Conservation (phyloP, 2,888 invertebrate genomes). For the Heteromurus nitidus region DNA sequence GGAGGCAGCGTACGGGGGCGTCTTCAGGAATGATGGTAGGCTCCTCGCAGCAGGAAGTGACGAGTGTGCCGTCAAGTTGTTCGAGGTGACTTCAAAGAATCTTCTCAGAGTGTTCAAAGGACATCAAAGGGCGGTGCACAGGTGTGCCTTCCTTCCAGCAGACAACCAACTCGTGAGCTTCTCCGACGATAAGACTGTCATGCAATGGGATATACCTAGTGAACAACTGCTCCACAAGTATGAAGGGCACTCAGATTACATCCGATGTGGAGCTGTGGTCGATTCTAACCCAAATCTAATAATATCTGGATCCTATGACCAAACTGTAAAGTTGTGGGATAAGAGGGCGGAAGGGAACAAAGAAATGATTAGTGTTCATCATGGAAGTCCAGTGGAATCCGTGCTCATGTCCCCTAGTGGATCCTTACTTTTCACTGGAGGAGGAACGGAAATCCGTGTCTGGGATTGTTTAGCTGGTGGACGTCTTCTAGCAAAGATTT, state of each 20-base stretch:
- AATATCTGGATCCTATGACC: constrained; percentile 92
- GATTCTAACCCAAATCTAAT: constrained; percentile 81
- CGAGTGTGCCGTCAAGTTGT: constrained; percentile 89
- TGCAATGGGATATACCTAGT: constrained; percentile 93
- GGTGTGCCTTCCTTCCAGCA: constrained; percentile 87
- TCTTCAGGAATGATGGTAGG: constrained; percentile 87
- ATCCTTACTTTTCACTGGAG: constrained; percentile 92
- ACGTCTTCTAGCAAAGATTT: constrained; percentile 87
- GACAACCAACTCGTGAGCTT: constrained; percentile 88
- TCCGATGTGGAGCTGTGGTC: constrained; percentile 77
- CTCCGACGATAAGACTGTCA: constrained; percentile 91
- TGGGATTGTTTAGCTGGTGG: constrained; percentile 96
- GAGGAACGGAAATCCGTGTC: constrained; percentile 91
- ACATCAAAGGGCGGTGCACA: constrained; percentile 86
- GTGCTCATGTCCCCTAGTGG: constrained; percentile 91
- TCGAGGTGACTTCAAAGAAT: constrained; percentile 89
- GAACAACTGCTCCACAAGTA: constrained; percentile 82
- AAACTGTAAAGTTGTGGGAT: constrained; percentile 91
- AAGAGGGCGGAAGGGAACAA: constrained; percentile 78
- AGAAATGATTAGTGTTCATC: constrained; percentile 85
- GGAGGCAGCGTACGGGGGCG: constrained; percentile 89
- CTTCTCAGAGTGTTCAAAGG: constrained; percentile 90
- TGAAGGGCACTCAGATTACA: constrained; percentile 82
- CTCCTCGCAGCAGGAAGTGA: constrained; percentile 93
- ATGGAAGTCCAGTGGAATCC: constrained; percentile 93